Percentiles rank a stretch among this genome's conserved stretches.
phyloP scores from a whole-genome alignment of 1,140 invertebrate species.

The Leucophenga varia region DNA sequence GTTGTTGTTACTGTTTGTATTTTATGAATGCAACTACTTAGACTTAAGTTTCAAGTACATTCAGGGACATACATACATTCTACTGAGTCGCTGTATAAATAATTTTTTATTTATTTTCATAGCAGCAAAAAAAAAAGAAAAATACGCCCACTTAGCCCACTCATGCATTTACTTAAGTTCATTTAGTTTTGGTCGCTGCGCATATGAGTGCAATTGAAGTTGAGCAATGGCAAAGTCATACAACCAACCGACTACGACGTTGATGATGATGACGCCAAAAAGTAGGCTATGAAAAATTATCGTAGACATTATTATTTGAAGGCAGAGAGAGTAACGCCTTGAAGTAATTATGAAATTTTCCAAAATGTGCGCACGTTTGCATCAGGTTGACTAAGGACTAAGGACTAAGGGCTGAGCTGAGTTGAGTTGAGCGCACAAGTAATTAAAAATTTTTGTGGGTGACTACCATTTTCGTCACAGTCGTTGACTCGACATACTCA shows the following conservation, averaged over 20 bases:
- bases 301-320: slow-evolving; percentile 11
- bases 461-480: too few species aligned
- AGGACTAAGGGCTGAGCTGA: too few species aligned
- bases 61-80: slow-evolving; percentile 15
- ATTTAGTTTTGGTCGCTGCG: slow-evolving; percentile 29
- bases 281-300: not conserved
- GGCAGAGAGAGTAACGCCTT: too few species aligned
- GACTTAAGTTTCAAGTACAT: slow-evolving; percentile 23
- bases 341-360: too few species aligned
- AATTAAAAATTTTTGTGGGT: slow-evolving; percentile 31
- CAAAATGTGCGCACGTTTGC: too few species aligned
- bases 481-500: slow-evolving; percentile 11
- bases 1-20: too few species aligned
- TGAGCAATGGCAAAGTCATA: too few species aligned
- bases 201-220: slow-evolving; percentile 25
- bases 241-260: too few species aligned
- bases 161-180: slow-evolving; percentile 20
- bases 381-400: too few species aligned
- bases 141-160: too few species aligned
- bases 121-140: too few species aligned
- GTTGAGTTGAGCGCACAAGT: slow-evolving; percentile 28
- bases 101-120: slow-evolving; percentile 12
- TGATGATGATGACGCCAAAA: too few species aligned
- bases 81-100: slow-evolving; percentile 12
- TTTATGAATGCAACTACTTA: slow-evolving; percentile 29